A percentile compares a stretch with the other conserved stretches of the same genome.
Evolutionary conservation across 2,888 invertebrate species (phyloP).

Genomic region (Sthenelais limicola): DNA sequence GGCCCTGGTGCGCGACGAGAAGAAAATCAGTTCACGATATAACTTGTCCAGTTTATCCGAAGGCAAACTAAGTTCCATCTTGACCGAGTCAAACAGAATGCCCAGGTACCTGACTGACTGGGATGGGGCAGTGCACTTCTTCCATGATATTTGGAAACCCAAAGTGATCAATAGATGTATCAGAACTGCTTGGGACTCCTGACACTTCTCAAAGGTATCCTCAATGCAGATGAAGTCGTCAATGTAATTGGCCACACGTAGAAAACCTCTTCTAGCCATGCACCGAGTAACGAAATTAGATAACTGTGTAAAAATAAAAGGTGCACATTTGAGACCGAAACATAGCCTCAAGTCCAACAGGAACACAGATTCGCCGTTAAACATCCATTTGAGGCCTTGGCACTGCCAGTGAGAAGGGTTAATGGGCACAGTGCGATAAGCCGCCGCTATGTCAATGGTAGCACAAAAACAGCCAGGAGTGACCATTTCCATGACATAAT

Average conservation of each 20-base stretch:
- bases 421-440: not conserved
- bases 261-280: not conserved
- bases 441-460: not conserved
- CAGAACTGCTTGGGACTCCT: not conserved
- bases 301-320: conserved; percentile 1
- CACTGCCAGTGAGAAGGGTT: not conserved
- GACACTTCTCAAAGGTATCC: not conserved
- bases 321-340: conserved; percentile 3
- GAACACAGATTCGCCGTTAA: not conserved
- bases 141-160: not conserved
- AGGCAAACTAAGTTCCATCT: not conserved
- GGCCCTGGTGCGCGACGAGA: not conserved
- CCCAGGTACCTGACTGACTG: not conserved
- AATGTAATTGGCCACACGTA: not conserved
- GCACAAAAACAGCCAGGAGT: too few species aligned
- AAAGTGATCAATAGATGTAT: not conserved
- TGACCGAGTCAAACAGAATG: not conserved
- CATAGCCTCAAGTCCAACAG: not conserved
- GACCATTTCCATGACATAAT: too few species aligned
- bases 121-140: not conserved
- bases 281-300: not conserved
- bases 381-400: not conserved
- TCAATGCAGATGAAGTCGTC: not conserved
- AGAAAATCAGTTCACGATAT: not conserved
- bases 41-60: not conserved